Percentiles rank a stretch among this genome's conserved stretches.
Conservation (phyloP, 2,888 invertebrate genomes). For the Rhamphomyia laevipes region DNA sequence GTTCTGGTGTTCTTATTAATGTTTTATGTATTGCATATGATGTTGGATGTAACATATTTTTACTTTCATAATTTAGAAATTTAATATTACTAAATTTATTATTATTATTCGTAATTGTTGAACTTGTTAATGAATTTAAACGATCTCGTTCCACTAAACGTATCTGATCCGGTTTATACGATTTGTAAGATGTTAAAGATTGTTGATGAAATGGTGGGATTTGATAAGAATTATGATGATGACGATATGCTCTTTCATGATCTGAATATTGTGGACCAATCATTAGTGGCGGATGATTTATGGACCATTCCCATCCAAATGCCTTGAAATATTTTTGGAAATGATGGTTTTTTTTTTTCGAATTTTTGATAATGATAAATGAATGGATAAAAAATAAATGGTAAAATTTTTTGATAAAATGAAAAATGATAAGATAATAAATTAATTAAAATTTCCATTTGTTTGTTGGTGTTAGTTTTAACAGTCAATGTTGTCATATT, state of each 20-base stretch:
- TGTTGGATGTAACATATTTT: conserved; percentile 12
- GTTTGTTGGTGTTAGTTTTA: too few species aligned
- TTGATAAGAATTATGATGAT: neutral
- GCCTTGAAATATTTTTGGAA: conserved; percentile 17
- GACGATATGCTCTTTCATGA: neutral
- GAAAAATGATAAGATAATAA: too few species aligned
- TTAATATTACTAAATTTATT: neutral
- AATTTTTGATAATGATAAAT: too few species aligned
- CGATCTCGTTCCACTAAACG: conserved; percentile 9
- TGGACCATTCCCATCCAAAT: conserved; percentile 23
- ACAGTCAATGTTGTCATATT: too few species aligned
- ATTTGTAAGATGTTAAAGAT: neutral
- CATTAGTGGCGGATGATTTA: conserved; percentile 19
- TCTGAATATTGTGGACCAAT: neutral
- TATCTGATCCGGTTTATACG: conserved; percentile 5
- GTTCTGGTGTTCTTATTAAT: conserved; percentile 13
- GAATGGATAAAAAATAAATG: too few species aligned
- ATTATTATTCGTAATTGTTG: neutral
- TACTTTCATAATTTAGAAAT: neutral
- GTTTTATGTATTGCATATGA: conserved; percentile 17
- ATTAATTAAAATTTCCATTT: too few species aligned
- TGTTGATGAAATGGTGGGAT: neutral
- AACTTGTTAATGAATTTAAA: conserved; percentile 6
- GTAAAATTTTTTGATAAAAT: too few species aligned
- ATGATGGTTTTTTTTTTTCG: conserved; percentile 7